phyloP scores from a whole-genome alignment of 2,113 vertebrate species.

The Cephalopterus ornatus region DNA sequence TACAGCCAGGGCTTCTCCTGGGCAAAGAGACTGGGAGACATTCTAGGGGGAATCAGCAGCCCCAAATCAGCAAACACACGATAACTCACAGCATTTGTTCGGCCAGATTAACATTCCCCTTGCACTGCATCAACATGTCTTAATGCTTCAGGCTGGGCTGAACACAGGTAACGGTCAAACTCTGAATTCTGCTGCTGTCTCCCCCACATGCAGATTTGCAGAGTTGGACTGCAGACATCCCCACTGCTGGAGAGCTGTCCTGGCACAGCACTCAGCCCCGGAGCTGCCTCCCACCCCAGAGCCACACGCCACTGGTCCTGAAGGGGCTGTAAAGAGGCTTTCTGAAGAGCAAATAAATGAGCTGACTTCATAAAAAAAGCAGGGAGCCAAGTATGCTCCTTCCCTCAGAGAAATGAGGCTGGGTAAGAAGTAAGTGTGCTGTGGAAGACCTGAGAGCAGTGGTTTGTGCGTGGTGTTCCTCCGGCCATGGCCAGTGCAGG shows the following conservation, averaged over 20 bases:
- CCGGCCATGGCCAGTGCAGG: not conserved
- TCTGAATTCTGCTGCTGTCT: not conserved
- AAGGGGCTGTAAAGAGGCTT: not conserved
- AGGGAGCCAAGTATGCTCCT: not conserved
- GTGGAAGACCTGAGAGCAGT: not conserved
- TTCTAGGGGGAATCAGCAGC: not conserved
- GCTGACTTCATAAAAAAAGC: not conserved
- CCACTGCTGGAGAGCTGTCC: not conserved
- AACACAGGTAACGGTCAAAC: fast-evolving
- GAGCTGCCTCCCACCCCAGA: not conserved
- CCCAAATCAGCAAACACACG: not conserved
- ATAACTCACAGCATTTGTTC: not conserved
- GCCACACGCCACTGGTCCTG: not conserved
- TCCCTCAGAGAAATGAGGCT: not conserved
- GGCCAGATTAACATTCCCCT: not conserved
- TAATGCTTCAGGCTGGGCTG: not conserved
- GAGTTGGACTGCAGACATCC: not conserved
- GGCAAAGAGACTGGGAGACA: not conserved
- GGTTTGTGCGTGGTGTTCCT: not conserved
- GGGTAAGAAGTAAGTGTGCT: not conserved
- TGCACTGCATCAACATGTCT: not conserved
- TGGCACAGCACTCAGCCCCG: not conserved
- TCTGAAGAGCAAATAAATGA: not conserved
- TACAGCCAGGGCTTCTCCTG: not conserved
- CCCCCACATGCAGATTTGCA: not conserved